Evolutionary conservation across 2,888 invertebrate genomes (phyloP), one percentile per base, ranked within the genome.

Genomic region (Dryadula phaetusa): DNA sequence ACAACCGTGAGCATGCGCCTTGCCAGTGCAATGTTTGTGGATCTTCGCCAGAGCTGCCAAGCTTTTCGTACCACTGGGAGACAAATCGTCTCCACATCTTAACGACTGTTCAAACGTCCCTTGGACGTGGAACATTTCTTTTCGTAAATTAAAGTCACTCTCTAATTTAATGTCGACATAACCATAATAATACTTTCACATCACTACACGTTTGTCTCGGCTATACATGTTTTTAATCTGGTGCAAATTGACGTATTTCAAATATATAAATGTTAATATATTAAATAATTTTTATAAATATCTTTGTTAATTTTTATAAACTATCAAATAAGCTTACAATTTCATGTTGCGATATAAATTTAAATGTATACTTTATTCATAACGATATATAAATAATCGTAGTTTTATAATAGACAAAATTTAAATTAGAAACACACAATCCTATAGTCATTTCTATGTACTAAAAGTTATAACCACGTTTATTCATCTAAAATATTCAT

Each of bases 11-110:
- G 96, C 96, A 81, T 97, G 97, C 0, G 95, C 94, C 78, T 95
- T 95, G 34, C 97, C 97, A 37, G 95, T 95, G 82, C 97, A 97
- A 63, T 95, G 95, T 77, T 94, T 94, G 82, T 96, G 96, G 69
- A 94, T 94, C 79, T 94, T 94, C 74, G 93, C 93, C 70, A 93
- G 84, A 61, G 93, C 93, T 66, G 92, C 93, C 68, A 93, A 88
- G 20, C 88, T 93, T 75, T 93, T 93, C 64, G 92, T 93, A 20
- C 90, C 88, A 71, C 79, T 90, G 22, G 93, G 90, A 63, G 91
- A 91, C 72, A 86, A 73, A 64, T 92, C 90, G 76, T 91, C 90
- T 64, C 93, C 92, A 72, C 92, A 89, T 66, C 94, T 91, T 72
- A 94, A 84, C 66, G 94, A 94, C 77, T 93, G 94, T 82, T 94